Evolutionary conservation across 2,888 invertebrate genomes (phyloP), one percentile per base, ranked within the genome.

Genomic region (Torymus tubicola): DNA sequence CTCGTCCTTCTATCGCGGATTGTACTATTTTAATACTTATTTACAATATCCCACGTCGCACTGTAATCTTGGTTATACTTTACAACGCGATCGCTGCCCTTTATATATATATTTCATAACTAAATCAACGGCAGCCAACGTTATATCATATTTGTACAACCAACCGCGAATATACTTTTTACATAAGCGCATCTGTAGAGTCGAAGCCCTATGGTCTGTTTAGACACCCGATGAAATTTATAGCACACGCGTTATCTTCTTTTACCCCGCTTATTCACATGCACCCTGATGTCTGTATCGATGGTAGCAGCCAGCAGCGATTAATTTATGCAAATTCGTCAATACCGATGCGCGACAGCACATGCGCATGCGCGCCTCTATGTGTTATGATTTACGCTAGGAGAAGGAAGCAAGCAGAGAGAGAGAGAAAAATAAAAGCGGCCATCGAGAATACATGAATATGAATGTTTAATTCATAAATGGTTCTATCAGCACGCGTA

Each of bases 281-380:
- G 14, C 24, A 11, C 57, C 50, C 21, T 67, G 77, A 72, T 60
- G 73, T 81, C 77, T 81, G 69, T 77, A 81, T 81, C 71, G 52
- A 13, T 4, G 18, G 4, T 31, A 74, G 52, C 14, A 24, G n/a
- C 18, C n/a, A n/a, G 16, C 31, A 1, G 57, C 58, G 71, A 81
- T 81, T 81, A 81, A 81, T 81, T 65, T 78, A 81, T 81, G 81
- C 67, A 71, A 81, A 81, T 81, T 81, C 75, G 78, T 78, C 81
- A 81, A 81, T 81, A 81, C 65, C 74, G 67, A 78, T 78, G 78
- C 81, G 74, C 67, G 71, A 78, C 74, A 75, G 74, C 61, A 24
- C 24, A 24, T 3, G 24, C 31, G 31, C 31, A 31, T 55, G 13
- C 42, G 68, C 73, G 24, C 21, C n/a, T n/a, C n/a, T n/a, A n/a